Evolutionary conservation across 2,113 vertebrate species (phyloP).

Genomic region (Colius striatus): DNA sequence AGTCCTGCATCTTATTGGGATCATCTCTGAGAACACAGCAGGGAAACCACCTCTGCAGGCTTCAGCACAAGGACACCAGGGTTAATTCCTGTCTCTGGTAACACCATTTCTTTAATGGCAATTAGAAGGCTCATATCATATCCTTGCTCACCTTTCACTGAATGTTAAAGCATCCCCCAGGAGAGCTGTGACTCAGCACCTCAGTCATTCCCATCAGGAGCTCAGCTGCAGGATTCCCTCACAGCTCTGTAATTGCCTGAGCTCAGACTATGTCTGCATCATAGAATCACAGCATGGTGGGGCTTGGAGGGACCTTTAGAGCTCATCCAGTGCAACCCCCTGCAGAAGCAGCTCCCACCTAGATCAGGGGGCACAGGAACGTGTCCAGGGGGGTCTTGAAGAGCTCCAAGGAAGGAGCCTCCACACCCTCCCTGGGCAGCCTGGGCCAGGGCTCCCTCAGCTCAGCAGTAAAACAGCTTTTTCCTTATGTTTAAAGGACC

Average conservation of each 20-base stretch:
- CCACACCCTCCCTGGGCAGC: too few species aligned
- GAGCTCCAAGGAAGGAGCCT: too few species aligned
- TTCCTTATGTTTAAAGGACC: too few species aligned
- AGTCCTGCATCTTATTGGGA: background rate
- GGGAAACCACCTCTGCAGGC: background rate
- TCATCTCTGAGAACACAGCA: accelerated
- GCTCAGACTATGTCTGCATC: background rate
- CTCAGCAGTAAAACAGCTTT: too few species aligned
- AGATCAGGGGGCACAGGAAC: too few species aligned
- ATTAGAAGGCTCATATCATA: accelerated
- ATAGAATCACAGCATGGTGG: accelerated
- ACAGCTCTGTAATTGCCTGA: background rate
- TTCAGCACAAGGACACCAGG: background rate
- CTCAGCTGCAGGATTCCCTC: background rate
- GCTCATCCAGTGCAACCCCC: too few species aligned
- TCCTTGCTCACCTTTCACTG: background rate
- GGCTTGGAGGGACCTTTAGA: too few species aligned
- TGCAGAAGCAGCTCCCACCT: too few species aligned
- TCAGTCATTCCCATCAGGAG: background rate
- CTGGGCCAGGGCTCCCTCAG: too few species aligned
- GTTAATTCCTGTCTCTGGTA: background rate
- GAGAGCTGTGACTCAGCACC: background rate
- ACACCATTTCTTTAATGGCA: background rate
- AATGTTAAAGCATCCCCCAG: background rate
- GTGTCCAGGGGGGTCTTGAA: too few species aligned